phyloP scores from a whole-genome alignment of 2,797 vertebrate genomes.

The Pachyuromys duprasi region DNA sequence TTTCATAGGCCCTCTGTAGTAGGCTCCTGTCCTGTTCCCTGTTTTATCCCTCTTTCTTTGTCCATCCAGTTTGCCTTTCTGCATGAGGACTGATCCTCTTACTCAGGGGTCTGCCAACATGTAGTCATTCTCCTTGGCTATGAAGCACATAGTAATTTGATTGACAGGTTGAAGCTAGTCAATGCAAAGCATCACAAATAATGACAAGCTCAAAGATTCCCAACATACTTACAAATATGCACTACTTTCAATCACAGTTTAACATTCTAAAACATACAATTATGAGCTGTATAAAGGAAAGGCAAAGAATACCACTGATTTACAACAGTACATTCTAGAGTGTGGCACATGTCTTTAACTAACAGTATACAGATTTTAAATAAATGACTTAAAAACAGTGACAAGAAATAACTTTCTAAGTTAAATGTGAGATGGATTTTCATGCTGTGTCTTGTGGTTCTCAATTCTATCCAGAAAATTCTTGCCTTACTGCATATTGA shows the following conservation, averaged over 20 bases:
- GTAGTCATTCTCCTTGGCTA: neutral
- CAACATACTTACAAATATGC: neutral
- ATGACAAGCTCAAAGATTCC: fast-evolving
- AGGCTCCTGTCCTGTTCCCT: too few species aligned
- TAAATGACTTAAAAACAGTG: neutral
- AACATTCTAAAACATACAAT: neutral
- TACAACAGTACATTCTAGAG: neutral
- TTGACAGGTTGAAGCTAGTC: neutral
- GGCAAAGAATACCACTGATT: neutral
- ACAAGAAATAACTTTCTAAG: neutral
- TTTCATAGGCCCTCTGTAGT: too few species aligned
- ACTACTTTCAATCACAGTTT: neutral
- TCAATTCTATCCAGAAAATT: too few species aligned
- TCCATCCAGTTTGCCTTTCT: too few species aligned
- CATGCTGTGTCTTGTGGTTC: neutral
- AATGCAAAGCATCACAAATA: neutral
- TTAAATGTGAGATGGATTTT: neutral
- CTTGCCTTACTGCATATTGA: neutral
- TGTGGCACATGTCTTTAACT: neutral
- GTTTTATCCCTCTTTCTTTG: neutral
- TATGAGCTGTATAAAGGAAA: neutral
- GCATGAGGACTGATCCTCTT: too few species aligned
- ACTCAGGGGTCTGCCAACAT: neutral
- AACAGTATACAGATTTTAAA: neutral
- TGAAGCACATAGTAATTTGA: neutral